Evolutionary conservation across 2,888 invertebrate genomes (phyloP).

Genomic region (Iselma pallidipennis): DNA sequence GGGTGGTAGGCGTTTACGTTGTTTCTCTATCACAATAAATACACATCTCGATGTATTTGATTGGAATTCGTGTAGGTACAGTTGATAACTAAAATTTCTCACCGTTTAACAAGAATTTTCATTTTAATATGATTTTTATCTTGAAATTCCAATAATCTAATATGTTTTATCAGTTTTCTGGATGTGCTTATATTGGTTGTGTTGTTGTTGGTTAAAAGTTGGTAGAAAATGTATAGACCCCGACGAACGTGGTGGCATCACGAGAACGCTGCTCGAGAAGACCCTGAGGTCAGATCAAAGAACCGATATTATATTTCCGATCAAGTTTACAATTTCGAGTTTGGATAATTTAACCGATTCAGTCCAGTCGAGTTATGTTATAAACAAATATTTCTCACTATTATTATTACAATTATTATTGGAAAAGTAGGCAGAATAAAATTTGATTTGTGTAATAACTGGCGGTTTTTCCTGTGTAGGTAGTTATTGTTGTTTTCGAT

Average conservation of each 20-base stretch:
- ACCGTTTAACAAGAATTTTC: too few relatives aligned
- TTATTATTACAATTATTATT: neutral
- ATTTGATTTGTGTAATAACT: too few relatives aligned
- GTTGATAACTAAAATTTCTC: neutral
- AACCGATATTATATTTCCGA: constrained; percentile 13
- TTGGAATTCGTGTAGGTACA: constrained; percentile 17
- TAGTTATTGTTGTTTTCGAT: neutral
- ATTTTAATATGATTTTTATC: too few relatives aligned
- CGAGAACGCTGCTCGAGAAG: neutral
- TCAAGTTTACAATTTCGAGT: neutral
- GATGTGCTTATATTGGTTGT: neutral
- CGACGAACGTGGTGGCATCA: neutral
- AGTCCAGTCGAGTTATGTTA: neutral
- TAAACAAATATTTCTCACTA: neutral
- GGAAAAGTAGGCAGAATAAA: neutral
- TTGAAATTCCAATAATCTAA: neutral
- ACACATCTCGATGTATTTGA: constrained; percentile 22
- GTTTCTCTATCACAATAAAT: constrained; percentile 18
- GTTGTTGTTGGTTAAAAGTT: neutral
- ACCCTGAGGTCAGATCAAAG: constrained; percentile 15
- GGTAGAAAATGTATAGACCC: neutral
- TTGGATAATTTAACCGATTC: neutral
- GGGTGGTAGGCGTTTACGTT: constrained; percentile 8
- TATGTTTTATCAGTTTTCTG: neutral
- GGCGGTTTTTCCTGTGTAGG: neutral